Evolutionary conservation across 2,113 vertebrate genomes (phyloP), one percentile per base, ranked within the genome.

Genomic region (Benitochromis conjunctus): DNA sequence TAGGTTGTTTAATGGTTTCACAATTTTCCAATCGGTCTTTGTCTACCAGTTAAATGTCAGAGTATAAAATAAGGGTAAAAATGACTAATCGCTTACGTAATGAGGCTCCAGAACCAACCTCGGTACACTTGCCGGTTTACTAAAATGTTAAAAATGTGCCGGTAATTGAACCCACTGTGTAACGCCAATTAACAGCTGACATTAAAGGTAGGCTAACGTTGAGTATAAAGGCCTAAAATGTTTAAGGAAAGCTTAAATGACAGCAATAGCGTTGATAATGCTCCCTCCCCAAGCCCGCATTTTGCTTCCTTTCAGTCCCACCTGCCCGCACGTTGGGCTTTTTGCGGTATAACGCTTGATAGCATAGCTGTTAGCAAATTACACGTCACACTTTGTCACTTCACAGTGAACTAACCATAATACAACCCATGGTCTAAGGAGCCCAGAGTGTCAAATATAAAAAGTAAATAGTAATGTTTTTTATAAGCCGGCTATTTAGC

Each of bases 321-420:
- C 84, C 90, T 88, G 86, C 87, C 66, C 1, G 76, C 86, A 93
- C 91, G 86, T 81, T 92, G 79, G 38, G 36, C 14, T 79, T 56
- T 29, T 69, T 14, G 29, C 79, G 7, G 29, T 13, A 57, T 31
- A 46, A 46, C 66, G 66, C 78, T 41, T 7, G 79, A 11, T 86
- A 64, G 90, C 81, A 36, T 16, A 43, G 48, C 76, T 78, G 84
- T 54, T 83, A 79, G 64, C 66, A 13, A 84, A 86, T 80, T 18
- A 31, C 82, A 43, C 24, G 7, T 3, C 2, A 12, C 2, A 24
- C 12, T 29, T 19, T 41, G 10, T 31, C 71, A 18, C 5, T n/a
- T 51, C 10, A 38, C 14, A 26, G 2, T 19, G 7, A 74, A 13
- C 19, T 11, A 10, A 2, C 6, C 18, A 24, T 5, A 12, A 6